Conservation (phyloP, 2,113 vertebrate species). For the Acrocephalus arundinaceus region DNA sequence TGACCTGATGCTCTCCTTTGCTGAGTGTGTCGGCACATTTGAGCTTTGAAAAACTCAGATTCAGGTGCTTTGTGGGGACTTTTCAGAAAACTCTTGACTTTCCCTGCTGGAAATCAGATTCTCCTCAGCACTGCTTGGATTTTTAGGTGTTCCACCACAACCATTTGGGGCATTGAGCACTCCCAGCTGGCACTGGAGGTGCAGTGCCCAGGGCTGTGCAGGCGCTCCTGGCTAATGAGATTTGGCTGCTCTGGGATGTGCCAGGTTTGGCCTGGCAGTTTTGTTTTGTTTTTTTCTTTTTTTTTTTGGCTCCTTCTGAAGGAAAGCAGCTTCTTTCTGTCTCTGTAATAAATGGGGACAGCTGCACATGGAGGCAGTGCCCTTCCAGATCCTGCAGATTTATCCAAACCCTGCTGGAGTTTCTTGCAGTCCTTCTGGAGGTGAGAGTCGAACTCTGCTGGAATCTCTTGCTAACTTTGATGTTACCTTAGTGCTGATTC, state of each 20-base stretch:
- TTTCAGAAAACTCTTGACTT: not conserved
- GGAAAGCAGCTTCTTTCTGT: constrained; percentile 7
- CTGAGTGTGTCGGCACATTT: too few species aligned
- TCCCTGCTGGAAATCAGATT: not conserved
- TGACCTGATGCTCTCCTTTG: not conserved
- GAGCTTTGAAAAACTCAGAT: not conserved
- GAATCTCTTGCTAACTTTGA: not conserved
- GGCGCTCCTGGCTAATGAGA: rapidly evolving
- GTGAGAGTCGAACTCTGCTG: not conserved
- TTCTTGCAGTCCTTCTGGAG: not conserved
- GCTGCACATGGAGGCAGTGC: not conserved
- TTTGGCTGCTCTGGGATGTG: not conserved
- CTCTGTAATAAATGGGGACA: not conserved
- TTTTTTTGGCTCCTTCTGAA: not conserved
- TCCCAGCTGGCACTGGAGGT: not conserved
- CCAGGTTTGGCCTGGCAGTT: not conserved
- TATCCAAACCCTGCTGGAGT: not conserved
- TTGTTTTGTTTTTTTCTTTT: not conserved
- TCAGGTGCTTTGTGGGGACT: not conserved
- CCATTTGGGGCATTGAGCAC: not conserved
- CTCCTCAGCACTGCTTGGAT: not conserved
- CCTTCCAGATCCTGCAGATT: not conserved
- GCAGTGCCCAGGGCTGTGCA: not conserved
- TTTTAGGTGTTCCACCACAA: not conserved
- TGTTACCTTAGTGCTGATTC: not conserved